A percentile compares a stretch with the other conserved stretches of the same genome.
Conservation (phyloP, 2,113 vertebrate genomes). For the Sclerurus mexicanus region DNA sequence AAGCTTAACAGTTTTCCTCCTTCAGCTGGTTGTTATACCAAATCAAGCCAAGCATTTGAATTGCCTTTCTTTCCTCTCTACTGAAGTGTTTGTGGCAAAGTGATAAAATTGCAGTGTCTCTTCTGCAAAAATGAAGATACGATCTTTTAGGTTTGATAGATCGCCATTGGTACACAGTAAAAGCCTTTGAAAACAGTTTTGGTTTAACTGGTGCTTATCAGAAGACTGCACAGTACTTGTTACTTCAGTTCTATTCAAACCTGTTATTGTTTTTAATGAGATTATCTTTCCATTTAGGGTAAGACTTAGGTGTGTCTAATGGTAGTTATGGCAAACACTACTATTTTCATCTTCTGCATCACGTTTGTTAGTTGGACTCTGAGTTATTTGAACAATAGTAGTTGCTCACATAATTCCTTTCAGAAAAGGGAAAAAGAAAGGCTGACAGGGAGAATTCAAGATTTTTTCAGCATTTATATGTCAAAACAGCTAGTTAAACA, state of each 20-base stretch:
- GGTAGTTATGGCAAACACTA: not conserved
- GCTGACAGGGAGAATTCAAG: not conserved
- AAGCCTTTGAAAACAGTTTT: not conserved
- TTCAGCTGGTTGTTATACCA: not conserved
- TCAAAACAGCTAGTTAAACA: not conserved
- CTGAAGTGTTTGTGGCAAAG: not conserved
- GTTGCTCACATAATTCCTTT: not conserved
- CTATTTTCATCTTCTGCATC: not conserved
- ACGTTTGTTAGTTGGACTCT: not conserved
- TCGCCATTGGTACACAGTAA: not conserved
- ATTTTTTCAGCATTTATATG: not conserved
- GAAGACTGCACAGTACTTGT: not conserved
- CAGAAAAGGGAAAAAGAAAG: not conserved
- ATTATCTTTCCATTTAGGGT: not conserved
- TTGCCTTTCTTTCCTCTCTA: not conserved
- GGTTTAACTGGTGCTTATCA: not conserved
- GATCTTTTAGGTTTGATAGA: not conserved
- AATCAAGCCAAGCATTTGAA: not conserved
- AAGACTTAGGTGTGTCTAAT: not conserved
- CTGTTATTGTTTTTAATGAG: no score
- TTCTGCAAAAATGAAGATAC: not conserved
- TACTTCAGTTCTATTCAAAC: no score
- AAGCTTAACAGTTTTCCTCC: not conserved
- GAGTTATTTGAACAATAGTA: not conserved
- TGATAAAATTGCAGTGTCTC: not conserved